Evolutionary conservation across 2,113 vertebrate genomes (phyloP).

Genomic region (Toxostoma redivivum): DNA sequence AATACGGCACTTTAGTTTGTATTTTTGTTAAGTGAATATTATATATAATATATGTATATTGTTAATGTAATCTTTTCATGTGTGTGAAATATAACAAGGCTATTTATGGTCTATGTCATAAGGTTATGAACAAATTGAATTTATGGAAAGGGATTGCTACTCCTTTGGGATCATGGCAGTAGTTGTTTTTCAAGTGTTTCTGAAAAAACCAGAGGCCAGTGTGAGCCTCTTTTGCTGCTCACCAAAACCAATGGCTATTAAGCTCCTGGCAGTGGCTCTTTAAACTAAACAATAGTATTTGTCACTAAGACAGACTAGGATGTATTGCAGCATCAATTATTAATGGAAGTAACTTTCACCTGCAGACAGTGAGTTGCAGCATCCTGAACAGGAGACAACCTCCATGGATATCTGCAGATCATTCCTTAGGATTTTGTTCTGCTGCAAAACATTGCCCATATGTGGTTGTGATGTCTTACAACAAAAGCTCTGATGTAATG

Average conservation of each 20-base stretch:
- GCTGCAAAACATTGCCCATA: background rate
- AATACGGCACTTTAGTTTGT: background rate
- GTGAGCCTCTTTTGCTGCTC: background rate
- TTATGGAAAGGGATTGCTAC: background rate
- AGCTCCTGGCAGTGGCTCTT: background rate
- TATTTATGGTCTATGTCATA: background rate
- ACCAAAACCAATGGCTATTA: background rate
- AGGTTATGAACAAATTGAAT: background rate
- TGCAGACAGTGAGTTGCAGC: background rate
- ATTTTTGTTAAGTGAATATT: background rate
- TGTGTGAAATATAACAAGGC: background rate
- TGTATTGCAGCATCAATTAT: background rate
- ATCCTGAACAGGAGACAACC: background rate
- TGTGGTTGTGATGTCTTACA: accelerated
- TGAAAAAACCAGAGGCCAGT: background rate
- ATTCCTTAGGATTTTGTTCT: background rate
- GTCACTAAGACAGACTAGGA: background rate
- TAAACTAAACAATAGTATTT: background rate
- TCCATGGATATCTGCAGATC: background rate
- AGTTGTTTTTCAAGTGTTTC: background rate
- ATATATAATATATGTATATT: background rate
- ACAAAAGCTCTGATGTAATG: background rate
- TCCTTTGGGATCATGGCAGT: background rate
- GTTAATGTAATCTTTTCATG: background rate
- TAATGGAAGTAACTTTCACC: background rate